Conservation (phyloP, 2,888 invertebrate genomes). For the Agriopis marginaria region DNA sequence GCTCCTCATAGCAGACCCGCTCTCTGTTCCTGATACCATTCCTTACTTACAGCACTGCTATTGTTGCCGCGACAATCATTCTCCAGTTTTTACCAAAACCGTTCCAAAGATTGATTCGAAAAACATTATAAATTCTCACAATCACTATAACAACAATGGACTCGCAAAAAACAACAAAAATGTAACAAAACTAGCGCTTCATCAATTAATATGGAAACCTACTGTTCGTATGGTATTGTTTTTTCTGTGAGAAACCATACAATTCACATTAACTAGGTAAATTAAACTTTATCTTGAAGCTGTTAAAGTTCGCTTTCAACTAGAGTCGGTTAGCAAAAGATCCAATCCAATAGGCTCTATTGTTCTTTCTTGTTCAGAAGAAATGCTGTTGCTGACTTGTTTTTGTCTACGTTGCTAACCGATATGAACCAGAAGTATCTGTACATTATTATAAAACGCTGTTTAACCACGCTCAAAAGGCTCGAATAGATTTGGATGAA, state of each 20-base stretch:
- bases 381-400: constrained; percentile 28
- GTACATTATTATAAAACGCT: neutral
- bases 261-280: neutral
- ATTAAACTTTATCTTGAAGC: neutral
- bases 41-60: neutral
- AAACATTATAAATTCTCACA: constrained; percentile 21
- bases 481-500: too few species aligned
- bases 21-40: constrained; percentile 18
- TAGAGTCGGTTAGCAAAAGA: constrained; percentile 9
- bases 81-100: constrained; percentile 17
- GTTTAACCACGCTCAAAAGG: too few species aligned
- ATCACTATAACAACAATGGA: constrained; percentile 20
- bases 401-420: too few species aligned
- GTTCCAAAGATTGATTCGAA: constrained; percentile 17
- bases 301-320: neutral
- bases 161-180: constrained; percentile 29
- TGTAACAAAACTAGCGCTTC: constrained; percentile 32
- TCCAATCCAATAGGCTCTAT: constrained; percentile 24
- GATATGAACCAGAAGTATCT: neutral
- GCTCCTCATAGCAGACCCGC: neutral
- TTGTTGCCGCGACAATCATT: constrained; percentile 21
- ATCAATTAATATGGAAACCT: constrained; percentile 34
- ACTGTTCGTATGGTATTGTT: constrained; percentile 32
- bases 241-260: constrained; percentile 29
- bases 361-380: constrained; percentile 16